phyloP scores from a whole-genome alignment of 1,140 invertebrate genomes.

The Callitettix versicolor region DNA sequence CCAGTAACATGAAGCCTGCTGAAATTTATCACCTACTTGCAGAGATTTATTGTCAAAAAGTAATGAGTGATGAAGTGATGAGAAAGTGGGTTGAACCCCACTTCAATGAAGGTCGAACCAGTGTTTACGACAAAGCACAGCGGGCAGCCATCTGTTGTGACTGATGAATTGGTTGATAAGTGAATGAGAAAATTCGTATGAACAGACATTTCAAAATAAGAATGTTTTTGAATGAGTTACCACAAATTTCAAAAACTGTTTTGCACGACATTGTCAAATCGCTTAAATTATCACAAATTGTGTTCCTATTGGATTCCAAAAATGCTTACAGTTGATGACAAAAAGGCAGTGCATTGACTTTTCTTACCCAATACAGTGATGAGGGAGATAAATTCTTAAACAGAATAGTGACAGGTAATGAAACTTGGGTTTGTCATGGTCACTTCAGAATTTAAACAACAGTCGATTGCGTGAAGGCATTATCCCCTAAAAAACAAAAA shows the following conservation, averaged over 20 bases:
- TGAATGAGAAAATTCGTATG: conserved; percentile 11
- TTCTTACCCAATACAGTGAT: conserved; percentile 14
- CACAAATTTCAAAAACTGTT: conserved; percentile 9
- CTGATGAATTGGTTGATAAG: conserved; percentile 20
- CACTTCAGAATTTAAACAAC: not conserved
- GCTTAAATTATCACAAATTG: conserved; percentile 2
- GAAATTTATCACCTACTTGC: conserved; percentile 17
- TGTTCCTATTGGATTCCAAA: not conserved
- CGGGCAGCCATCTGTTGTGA: conserved; percentile 18
- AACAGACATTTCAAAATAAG: conserved; percentile 15
- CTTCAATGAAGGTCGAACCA: conserved; percentile 19
- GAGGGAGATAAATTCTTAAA: conserved; percentile 4
- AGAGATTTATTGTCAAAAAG: conserved; percentile 19
- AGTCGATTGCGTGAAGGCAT: not conserved
- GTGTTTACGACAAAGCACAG: conserved; percentile 21
- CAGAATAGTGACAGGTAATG: conserved; percentile 10
- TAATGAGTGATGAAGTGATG: conserved; percentile 18
- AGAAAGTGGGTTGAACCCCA: conserved; percentile 19
- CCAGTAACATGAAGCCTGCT: not conserved
- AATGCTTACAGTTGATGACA: not conserved
- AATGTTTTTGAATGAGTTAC: conserved; percentile 10
- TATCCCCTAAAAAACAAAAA: not conserved
- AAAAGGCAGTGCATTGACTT: conserved; percentile 5
- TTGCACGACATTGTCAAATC: not conserved
- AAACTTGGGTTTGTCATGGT: not conserved